phyloP scores from a whole-genome alignment of 2,888 invertebrate species.

The Cylloceria caligata region DNA sequence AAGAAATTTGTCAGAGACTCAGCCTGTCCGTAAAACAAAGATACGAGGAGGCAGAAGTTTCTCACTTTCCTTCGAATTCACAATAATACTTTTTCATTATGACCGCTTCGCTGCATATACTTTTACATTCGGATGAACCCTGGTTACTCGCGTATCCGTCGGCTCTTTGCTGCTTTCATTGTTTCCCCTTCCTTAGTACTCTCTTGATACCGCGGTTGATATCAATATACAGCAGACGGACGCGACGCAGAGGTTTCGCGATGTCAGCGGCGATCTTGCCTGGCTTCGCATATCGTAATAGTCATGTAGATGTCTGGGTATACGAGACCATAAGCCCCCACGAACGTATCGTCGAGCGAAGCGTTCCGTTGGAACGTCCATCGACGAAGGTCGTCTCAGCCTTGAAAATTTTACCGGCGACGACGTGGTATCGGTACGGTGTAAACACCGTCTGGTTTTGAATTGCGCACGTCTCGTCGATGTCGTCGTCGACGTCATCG shows the following conservation, averaged over 20 bases:
- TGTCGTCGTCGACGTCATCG: constrained; percentile 40
- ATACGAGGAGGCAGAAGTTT: not conserved
- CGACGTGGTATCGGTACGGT: constrained; percentile 49
- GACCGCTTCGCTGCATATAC: not conserved
- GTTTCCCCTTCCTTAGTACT: not conserved
- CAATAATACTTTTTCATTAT: constrained; percentile 26
- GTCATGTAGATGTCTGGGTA: constrained; percentile 41
- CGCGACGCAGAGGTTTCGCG: constrained; percentile 8
- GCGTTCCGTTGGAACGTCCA: constrained; percentile 28
- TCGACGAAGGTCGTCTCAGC: constrained; percentile 69
- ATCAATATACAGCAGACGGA: constrained; percentile 5
- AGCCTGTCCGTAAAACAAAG: not conserved
- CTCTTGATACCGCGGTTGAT: constrained; percentile 17
- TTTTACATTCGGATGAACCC: not conserved
- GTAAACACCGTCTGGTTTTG: constrained; percentile 67
- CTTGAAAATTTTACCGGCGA: constrained; percentile 69
- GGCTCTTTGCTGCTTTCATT: not conserved
- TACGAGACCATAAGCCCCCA: constrained; percentile 42
- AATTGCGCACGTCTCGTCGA: constrained; percentile 50
- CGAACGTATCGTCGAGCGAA: constrained; percentile 23
- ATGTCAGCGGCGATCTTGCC: constrained; percentile 17
- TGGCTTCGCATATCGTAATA: constrained; percentile 26
- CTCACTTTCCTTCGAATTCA: not conserved
- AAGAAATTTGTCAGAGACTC: constrained; percentile 5
- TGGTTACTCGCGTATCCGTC: not conserved